Evolutionary conservation across 2,113 vertebrate genomes (phyloP).

Genomic region (Drymodes brunneopygia): DNA sequence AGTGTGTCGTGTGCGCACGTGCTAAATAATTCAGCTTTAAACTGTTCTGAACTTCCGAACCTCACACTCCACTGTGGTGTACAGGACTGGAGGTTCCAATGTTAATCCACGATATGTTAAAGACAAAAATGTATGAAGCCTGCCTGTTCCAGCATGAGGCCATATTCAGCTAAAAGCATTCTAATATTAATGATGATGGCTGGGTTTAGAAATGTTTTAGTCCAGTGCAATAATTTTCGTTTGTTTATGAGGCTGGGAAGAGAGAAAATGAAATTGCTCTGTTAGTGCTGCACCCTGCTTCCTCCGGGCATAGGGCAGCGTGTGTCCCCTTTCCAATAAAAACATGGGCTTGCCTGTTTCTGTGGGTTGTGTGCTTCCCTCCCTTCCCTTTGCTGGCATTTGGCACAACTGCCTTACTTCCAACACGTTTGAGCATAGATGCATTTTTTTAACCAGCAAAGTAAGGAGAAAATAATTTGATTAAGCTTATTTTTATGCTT

Average conservation of each 20-base stretch:
- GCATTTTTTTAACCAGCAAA: background rate
- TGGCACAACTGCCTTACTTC: background rate
- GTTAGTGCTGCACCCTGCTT: background rate
- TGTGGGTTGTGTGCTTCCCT: background rate
- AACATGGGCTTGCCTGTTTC: background rate
- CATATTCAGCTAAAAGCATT: background rate
- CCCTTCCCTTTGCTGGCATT: background rate
- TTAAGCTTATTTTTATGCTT: conserved; percentile 29
- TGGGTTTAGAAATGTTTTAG: background rate
- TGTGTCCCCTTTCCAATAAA: background rate
- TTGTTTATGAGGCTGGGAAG: background rate
- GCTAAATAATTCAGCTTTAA: conserved; percentile 61
- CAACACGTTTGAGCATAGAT: background rate
- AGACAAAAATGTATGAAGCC: background rate
- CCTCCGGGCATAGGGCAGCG: background rate
- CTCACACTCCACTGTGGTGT: background rate
- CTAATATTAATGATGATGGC: background rate
- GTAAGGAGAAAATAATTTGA: conserved; percentile 4
- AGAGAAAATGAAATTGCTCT: background rate
- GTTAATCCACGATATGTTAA: background rate
- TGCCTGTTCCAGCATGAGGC: background rate
- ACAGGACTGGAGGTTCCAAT: background rate
- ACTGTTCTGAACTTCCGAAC: conserved; percentile 52
- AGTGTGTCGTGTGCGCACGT: background rate
- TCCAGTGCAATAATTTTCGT: background rate